Conservation (phyloP, 2,113 vertebrate genomes). For the Xenopus borealis region DNA sequence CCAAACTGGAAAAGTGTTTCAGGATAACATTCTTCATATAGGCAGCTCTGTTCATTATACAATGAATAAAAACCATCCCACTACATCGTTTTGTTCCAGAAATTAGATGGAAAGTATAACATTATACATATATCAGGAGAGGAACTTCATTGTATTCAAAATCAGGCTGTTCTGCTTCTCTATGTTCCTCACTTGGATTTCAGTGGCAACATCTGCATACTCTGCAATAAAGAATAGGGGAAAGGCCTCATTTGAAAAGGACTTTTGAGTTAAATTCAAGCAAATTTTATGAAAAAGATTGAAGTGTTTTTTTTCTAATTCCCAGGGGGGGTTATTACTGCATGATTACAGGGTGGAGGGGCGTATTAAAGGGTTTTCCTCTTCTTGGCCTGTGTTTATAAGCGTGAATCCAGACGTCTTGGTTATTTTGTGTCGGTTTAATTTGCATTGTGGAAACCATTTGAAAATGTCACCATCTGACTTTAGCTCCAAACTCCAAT, state of each 20-base stretch:
- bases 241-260: conserved; percentile 6
- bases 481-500: neutral
- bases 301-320: conserved; percentile 14
- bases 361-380: conserved; percentile 15
- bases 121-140: too few species aligned
- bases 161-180: too few species aligned
- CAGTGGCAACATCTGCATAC: conserved; percentile 2
- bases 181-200: neutral
- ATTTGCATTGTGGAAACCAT: conserved; percentile 14
- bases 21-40: too few species aligned
- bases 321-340: conserved; percentile 15
- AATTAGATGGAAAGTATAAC: too few species aligned
- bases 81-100: too few species aligned
- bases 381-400: conserved; percentile 20
- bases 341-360: conserved; percentile 26
- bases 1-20: too few species aligned
- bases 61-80: too few species aligned
- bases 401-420: conserved; percentile 29
- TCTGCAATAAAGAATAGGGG: neutral
- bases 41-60: too few species aligned
- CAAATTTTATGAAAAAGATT: conserved; percentile 19
- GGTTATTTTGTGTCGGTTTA: neutral
- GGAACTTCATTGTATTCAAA: too few species aligned
- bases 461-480: conserved; percentile 13
- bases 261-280: conserved; percentile 15